Evolutionary conservation across 1,140 invertebrate species (phyloP).

Genomic region (Cyclina sinensis): DNA sequence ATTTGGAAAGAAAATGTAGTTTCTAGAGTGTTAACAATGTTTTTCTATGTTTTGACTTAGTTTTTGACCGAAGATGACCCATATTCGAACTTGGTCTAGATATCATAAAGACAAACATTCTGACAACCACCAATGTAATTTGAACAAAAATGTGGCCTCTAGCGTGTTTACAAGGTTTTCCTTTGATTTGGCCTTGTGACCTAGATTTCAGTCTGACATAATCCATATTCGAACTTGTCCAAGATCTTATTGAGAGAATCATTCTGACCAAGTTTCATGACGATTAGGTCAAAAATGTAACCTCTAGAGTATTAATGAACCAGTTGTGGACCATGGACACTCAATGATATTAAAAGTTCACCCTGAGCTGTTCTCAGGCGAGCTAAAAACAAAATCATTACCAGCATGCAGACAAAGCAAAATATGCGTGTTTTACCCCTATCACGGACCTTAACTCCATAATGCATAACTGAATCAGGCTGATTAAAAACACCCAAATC

Average conservation of each 20-base stretch:
- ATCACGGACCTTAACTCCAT: too few relatives aligned
- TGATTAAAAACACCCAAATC: too few relatives aligned
- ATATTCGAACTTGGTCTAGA: slow-evolving; percentile 5
- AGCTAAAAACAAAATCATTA: too few relatives aligned
- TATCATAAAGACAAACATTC: not conserved
- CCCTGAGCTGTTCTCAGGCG: too few relatives aligned
- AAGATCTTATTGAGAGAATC: not conserved
- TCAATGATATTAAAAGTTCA: too few relatives aligned
- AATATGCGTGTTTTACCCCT: too few relatives aligned
- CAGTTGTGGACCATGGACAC: too few relatives aligned
- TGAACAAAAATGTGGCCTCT: not conserved
- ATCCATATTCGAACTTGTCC: not conserved
- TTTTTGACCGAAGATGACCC: slow-evolving; percentile 6
- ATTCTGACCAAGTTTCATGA: slow-evolving; percentile 16
- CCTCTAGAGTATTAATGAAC: too few relatives aligned
- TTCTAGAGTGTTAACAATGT: not conserved
- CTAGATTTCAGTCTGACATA: not conserved
- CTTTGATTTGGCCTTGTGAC: not conserved
- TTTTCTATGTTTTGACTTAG: slow-evolving; percentile 1
- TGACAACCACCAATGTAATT: not conserved
- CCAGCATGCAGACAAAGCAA: too few relatives aligned
- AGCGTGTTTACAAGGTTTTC: not conserved
- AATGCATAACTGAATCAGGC: too few relatives aligned
- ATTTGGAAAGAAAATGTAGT: not conserved
- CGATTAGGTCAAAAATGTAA: too few relatives aligned